Evolutionary conservation across 2,888 invertebrate species (phyloP).

Genomic region (Myopa tessellatipennis): DNA sequence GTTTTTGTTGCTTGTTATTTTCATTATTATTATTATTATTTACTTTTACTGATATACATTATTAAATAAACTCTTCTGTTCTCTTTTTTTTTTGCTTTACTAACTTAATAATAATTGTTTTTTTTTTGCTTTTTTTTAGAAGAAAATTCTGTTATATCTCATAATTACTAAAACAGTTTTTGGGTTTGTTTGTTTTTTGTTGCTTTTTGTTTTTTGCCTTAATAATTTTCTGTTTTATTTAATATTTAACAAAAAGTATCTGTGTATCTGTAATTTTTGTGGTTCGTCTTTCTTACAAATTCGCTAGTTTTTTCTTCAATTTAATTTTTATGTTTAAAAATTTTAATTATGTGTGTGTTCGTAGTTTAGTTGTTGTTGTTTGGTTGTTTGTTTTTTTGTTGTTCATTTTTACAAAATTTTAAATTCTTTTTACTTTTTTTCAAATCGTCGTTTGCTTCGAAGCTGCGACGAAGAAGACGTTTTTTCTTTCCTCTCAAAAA

Average conservation of each 20-base stretch:
- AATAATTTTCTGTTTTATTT: constrained; percentile 10
- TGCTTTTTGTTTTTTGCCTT: background rate
- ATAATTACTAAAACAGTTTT: constrained; percentile 2
- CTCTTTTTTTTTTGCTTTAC: background rate
- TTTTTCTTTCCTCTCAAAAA: constrained; percentile 14
- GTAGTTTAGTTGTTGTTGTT: constrained; percentile 20
- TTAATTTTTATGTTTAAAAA: constrained; percentile 5
- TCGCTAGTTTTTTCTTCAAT: constrained; percentile 16
- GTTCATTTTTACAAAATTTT: constrained; percentile 34
- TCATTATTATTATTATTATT: background rate
- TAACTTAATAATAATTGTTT: constrained; percentile 14
- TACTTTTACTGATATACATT: constrained; percentile 4
- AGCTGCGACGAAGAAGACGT: background rate
- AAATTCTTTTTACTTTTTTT: constrained; percentile 32
- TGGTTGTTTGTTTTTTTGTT: constrained; percentile 3
- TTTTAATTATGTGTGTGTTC: background rate
- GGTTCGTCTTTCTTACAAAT: constrained; percentile 30
- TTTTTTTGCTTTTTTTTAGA: constrained; percentile 10
- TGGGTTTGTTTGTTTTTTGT: background rate
- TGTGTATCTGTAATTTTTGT: constrained; percentile 19
- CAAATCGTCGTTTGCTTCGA: background rate
- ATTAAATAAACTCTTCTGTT: constrained; percentile 23
- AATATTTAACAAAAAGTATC: constrained; percentile 14
- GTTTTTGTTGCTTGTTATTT: background rate
- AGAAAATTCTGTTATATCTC: constrained; percentile 6